Conservation (phyloP, 2,113 vertebrate genomes). For the Trinectes maculatus region DNA sequence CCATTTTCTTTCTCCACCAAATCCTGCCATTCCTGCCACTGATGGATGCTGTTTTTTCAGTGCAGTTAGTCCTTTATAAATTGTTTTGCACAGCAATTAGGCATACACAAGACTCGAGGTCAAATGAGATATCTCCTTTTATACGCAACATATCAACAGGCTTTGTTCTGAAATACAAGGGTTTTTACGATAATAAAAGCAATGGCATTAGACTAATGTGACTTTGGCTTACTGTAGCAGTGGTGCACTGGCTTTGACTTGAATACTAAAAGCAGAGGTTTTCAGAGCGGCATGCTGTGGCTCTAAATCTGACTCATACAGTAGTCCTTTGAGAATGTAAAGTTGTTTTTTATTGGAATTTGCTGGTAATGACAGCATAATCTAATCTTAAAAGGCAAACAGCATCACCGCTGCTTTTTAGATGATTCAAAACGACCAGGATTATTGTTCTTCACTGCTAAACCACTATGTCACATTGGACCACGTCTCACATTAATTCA, state of each 20-base stretch:
- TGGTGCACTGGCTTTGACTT: slow-evolving; percentile 36
- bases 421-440: slow-evolving; percentile 22
- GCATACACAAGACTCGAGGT: slow-evolving; percentile 57
- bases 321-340: slow-evolving; percentile 13
- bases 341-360: slow-evolving; percentile 28
- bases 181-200: slow-evolving; percentile 44
- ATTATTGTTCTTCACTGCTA: slow-evolving; percentile 20
- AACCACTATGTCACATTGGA: slow-evolving; percentile 41
- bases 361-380: slow-evolving; percentile 30
- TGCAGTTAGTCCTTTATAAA: slow-evolving; percentile 41
- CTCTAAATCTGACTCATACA: slow-evolving; percentile 25
- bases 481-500: slow-evolving; percentile 33
- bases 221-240: slow-evolving; percentile 18
- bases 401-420: slow-evolving; percentile 17
- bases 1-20: no score
- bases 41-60: slow-evolving; percentile 40
- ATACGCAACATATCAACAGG: slow-evolving; percentile 56
- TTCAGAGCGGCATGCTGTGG: slow-evolving; percentile 21
- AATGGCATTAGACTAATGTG: slow-evolving; percentile 32
- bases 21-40: slow-evolving; percentile 20
- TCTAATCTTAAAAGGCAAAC: slow-evolving; percentile 36
- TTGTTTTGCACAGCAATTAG: slow-evolving; percentile 58
- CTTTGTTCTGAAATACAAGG: slow-evolving; percentile 39
- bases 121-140: slow-evolving; percentile 54
- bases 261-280: slow-evolving; percentile 36